Evolutionary conservation across 2,113 vertebrate species (phyloP).

Genomic region (Nannobrachium achirus): DNA sequence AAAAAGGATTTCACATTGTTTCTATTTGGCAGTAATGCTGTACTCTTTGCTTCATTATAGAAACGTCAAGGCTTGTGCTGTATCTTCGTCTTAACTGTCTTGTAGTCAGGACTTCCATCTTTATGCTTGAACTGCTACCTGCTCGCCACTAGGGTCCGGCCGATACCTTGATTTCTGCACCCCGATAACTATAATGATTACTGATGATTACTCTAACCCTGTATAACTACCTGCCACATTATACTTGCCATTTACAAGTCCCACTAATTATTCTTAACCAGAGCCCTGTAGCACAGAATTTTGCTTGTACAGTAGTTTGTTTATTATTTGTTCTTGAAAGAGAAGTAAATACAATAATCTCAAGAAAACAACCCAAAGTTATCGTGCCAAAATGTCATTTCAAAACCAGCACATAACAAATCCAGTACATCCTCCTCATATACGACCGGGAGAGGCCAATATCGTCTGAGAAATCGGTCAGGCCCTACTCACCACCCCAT

Average conservation of each 20-base stretch:
- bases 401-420: no score
- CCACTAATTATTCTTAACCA: no score
- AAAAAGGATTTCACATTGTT: constrained; percentile 37
- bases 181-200: background rate
- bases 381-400: no score
- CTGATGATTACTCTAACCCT: no score
- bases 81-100: constrained; percentile 30
- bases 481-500: constrained; percentile 32
- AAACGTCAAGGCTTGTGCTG: constrained; percentile 25
- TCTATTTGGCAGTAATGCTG: constrained; percentile 25
- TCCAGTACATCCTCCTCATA: no score
- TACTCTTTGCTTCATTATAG: constrained; percentile 35
- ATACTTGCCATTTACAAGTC: no score
- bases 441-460: background rate
- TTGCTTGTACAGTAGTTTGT: no score
- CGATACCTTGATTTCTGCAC: constrained; percentile 23
- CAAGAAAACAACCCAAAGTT: no score
- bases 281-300: no score
- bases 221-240: no score
- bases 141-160: constrained; percentile 5
- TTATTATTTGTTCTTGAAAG: no score
- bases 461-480: constrained; percentile 14
- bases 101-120: constrained; percentile 33
- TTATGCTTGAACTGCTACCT: constrained; percentile 24
- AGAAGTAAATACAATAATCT: no score